Evolutionary conservation across 1,140 invertebrate species (phyloP), one percentile per base, ranked within the genome.

Genomic region (Drosophila mojavensis): DNA sequence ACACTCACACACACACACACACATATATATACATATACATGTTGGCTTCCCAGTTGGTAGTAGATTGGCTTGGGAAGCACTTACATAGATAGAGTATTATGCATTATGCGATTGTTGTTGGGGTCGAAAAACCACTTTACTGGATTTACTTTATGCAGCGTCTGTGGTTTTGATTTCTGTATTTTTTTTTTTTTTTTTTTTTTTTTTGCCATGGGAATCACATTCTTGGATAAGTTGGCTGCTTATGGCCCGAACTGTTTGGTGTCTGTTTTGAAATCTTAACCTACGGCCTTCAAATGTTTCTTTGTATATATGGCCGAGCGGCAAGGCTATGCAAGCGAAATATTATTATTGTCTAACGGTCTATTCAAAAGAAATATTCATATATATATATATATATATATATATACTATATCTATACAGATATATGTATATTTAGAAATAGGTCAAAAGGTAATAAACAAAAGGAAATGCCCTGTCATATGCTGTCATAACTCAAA

Each of bases 11-110:
- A 64, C 9, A 15, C 20, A 50, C 45, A 45, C 41, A 26, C 4
- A n/a, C 11, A 6, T 2, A 13, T 3, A n/a, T 7, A 45, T 15
- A 15, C n/a, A 45, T 15, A 45, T 7, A 11, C 43, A 6, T 13
- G 36, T 13, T 39, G 36, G 36, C 43, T 47, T 15, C 43, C 43
- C 43, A 5, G 11, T 11, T 11, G 11, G 36, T 13, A 39, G 36
- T 39, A 47, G 43, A 15, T 17, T 15, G 43, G 43, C 43, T 47
- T 47, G 43, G 43, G 43, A 47, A 47, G 43, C 43, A 17, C 43
- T 39, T 39, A 39, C 36, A 39, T 39, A 15, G 17, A 47, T 20
- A n/a, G 20, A 24, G 20, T 43, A 47, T 47, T 47, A 47, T 47
- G 43, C 43, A 47, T 47, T 47, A 47, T 39, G 36, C 11, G 36